Evolutionary conservation across 2,797 vertebrate genomes (phyloP), one percentile per base, ranked within the genome.

Genomic region (Vireo griseus): DNA sequence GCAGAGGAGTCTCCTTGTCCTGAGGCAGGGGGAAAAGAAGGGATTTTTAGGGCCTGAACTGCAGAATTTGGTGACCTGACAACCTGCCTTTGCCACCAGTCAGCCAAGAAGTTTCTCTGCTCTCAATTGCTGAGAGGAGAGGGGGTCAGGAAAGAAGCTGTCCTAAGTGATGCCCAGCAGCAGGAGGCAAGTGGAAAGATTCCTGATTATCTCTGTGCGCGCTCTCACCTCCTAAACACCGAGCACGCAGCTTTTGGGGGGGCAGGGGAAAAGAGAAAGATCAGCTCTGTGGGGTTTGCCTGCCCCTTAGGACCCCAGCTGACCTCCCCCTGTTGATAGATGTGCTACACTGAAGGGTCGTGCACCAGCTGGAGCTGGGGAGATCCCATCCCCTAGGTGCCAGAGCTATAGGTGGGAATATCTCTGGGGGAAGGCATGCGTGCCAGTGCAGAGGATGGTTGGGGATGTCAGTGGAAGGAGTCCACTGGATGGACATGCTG

Each of bases 371-470:
- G 39, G 44, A 90, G 68, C 47, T 79, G 59, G 42, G 44, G 55
- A 58, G 18, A 66, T 7, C 5, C 11, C 11, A 29, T 55, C 9
- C 18, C 11, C n/a, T 63, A 28, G 0, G 1, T 85, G 51, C 54
- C 28, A 79, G 63, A 75, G 54, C 33, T 66, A 6, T 73, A 2
- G 2, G 13, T 66, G 13, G 33, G 33, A 91, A 14, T 77, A 67
- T 26, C n/a, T 89, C 67, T 5, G 9, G 33, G 9, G 31, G 26
- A 47, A 52, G 35, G 21, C 44, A 72, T 1, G 1, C 0, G 0
- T 67, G 51, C 42, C 57, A 69, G 57, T 0, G 8, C 51, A 89
- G 47, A 52, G 42, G 31, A 39, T 4, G 8, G 21, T 0, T 59
- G 61, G 26, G 52, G 28, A 16, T 13, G 17, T 76, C 5, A 25